phyloP scores from a whole-genome alignment of 2,888 invertebrate species.

The Leucophenga montana region DNA sequence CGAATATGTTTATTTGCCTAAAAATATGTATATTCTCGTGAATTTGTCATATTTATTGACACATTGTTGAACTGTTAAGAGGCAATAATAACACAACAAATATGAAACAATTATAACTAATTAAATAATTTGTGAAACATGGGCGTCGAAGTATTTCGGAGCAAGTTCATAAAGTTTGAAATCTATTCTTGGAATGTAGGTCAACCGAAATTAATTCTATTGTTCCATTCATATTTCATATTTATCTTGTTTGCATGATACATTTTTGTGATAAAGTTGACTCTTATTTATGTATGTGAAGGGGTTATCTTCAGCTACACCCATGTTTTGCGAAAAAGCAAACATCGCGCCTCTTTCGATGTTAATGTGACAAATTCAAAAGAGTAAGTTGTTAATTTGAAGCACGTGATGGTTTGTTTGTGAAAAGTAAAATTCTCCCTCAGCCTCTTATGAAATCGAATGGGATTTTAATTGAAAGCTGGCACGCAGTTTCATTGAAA shows the following conservation, averaged over 20 bases:
- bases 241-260: neutral
- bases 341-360: too few species aligned
- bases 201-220: neutral
- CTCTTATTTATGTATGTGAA: neutral
- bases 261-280: too few species aligned
- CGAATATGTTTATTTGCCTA: neutral
- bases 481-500: neutral
- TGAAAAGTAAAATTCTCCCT: neutral
- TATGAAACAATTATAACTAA: conserved; percentile 20
- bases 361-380: conserved; percentile 4
- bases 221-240: neutral
- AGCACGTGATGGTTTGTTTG: conserved; percentile 18
- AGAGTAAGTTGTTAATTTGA: conserved; percentile 8
- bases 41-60: conserved; percentile 16
- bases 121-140: conserved; percentile 13
- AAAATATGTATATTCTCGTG: conserved; percentile 4
- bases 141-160: neutral
- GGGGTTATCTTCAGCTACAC: neutral
- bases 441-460: too few species aligned
- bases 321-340: neutral
- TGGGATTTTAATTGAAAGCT: too few species aligned
- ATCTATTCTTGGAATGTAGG: neutral
- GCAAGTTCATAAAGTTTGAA: too few species aligned
- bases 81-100: conserved; percentile 5
- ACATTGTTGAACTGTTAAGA: conserved; percentile 2